These are phyloP conservation scores for Micromys minutus DNA, from an alignment of 2,113 vertebrate genomes.

Conservation along the genomic window DNA sequence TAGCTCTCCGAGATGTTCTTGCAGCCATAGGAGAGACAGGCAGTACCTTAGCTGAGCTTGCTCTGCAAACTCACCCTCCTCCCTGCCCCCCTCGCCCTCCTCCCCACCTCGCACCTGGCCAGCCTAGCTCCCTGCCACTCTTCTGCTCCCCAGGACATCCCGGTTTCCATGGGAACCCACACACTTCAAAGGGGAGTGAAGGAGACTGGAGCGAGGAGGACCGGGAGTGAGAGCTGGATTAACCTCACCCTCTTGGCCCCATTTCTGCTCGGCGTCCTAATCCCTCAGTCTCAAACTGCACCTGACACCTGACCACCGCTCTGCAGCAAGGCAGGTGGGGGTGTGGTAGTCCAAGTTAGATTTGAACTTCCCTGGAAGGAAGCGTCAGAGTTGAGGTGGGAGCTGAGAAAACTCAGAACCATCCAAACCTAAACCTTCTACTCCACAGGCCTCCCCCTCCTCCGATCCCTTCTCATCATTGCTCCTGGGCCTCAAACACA, in stretches of 20 bases:
- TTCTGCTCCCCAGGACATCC: slow-evolving; percentile 74
- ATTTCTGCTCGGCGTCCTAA: neutral
- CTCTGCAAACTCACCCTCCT: slow-evolving; percentile 45
- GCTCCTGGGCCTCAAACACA: slow-evolving; percentile 68
- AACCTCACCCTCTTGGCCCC: slow-evolving; percentile 64
- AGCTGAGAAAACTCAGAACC: neutral
- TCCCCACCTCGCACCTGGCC: slow-evolving; percentile 71
- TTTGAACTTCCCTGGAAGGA: slow-evolving; percentile 31
- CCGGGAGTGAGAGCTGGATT: slow-evolving; percentile 47
- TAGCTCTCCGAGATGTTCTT: neutral
- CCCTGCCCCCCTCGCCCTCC: slow-evolving; percentile 37
- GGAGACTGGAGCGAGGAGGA: slow-evolving; percentile 61
- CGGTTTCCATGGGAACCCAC: slow-evolving; percentile 82
- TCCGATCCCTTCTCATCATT: neutral
- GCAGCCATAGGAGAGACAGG: neutral
- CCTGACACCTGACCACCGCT: neutral
- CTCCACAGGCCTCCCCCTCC: neutral
- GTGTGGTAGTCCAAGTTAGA: neutral
- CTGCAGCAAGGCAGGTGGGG: neutral
- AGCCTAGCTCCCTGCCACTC: slow-evolving; percentile 58
- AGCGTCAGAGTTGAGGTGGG: neutral
- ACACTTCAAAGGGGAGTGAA: slow-evolving; percentile 76
- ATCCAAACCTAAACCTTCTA: neutral
- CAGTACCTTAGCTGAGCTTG: neutral
- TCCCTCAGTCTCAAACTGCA: neutral